Evolutionary conservation across 2,888 invertebrate species (phyloP).

Genomic region (Diabrotica balteata): DNA sequence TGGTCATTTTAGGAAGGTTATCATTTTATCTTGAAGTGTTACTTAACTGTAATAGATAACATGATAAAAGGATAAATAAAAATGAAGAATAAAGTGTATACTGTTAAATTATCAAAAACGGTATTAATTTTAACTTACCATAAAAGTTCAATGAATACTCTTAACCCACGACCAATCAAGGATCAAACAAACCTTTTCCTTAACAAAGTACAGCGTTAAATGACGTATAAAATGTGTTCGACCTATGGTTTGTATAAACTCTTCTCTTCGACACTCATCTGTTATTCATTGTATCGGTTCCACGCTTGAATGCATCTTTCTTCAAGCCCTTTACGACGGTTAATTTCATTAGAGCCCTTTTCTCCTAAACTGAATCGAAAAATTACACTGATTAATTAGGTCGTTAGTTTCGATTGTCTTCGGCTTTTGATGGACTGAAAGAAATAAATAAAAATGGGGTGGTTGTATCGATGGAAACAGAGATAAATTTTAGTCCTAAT

Average conservation of each 20-base stretch:
- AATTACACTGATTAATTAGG: constrained; percentile 49
- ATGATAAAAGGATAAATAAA: no score
- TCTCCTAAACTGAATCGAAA: constrained; percentile 41
- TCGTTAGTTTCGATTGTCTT: constrained; percentile 38
- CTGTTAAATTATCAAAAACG: no score
- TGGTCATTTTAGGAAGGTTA: no score
- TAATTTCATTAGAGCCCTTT: constrained; percentile 28
- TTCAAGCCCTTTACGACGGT: constrained; percentile 28
- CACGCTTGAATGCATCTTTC: constrained; percentile 39
- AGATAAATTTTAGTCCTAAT: no score
- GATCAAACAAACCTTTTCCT: no score
- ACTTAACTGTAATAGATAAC: no score
- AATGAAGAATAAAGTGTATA: no score
- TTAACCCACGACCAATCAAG: no score
- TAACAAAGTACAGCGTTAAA: neutral
- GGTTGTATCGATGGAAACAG: no score
- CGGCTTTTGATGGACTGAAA: constrained; percentile 20
- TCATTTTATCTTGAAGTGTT: no score
- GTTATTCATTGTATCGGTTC: constrained; percentile 59
- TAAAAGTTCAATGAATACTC: no score
- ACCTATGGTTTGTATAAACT: constrained; percentile 47
- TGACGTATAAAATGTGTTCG: constrained; percentile 15
- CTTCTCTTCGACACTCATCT: constrained; percentile 57
- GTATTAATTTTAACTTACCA: no score
- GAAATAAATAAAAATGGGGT: constrained; percentile 11